Evolutionary conservation across 2,797 vertebrate genomes (phyloP).

Genomic region (Loriculus beryllinus): DNA sequence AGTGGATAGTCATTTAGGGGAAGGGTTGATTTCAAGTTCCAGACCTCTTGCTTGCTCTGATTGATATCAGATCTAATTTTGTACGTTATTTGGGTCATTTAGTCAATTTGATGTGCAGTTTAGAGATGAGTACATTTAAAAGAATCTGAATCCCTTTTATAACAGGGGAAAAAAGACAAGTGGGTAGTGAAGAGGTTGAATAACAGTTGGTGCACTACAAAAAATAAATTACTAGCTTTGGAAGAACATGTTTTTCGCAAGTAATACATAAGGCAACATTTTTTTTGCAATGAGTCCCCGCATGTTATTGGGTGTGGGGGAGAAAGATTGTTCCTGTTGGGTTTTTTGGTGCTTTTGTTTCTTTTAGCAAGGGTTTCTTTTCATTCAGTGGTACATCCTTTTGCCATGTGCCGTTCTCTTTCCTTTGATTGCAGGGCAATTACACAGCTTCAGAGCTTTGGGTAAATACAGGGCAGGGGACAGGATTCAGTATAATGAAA

Average conservation of each 20-base stretch:
- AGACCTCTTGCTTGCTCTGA: not conserved
- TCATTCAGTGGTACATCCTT: not conserved
- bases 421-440: not conserved
- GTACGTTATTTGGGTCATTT: slow-evolving; percentile 15
- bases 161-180: not conserved
- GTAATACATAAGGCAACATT: slow-evolving; percentile 20
- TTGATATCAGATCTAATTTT: not conserved
- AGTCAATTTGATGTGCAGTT: not conserved
- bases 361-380: not conserved
- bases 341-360: not conserved
- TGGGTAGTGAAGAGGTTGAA: slow-evolving; percentile 31
- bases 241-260: slow-evolving; percentile 55
- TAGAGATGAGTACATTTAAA: not conserved
- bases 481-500: not conserved
- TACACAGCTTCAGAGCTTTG: not conserved
- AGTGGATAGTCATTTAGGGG: not conserved
- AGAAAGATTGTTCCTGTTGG: not conserved
- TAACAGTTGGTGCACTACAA: slow-evolving; percentile 41
- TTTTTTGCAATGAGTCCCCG: not conserved
- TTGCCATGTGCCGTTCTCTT: not conserved
- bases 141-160: not conserved
- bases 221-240: slow-evolving; percentile 25
- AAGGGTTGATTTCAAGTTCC: not conserved
- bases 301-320: not conserved
- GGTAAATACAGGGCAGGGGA: not conserved